Evolutionary conservation across 2,888 invertebrate species (phyloP), one percentile per base, ranked within the genome.

Genomic region (Linhomoeus sp.): DNA sequence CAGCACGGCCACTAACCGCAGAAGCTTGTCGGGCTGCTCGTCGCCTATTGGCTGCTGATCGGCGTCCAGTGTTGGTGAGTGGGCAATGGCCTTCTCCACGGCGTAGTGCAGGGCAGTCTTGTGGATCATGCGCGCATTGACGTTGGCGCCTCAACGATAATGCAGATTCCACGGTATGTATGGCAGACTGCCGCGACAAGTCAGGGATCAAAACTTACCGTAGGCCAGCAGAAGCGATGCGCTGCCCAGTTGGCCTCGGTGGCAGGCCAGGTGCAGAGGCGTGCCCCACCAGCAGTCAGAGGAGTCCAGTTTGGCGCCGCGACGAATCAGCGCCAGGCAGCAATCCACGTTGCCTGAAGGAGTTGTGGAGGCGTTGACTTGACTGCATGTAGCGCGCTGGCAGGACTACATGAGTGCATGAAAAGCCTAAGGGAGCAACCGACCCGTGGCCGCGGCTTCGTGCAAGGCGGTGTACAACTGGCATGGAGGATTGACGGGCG

Each of bases 201-300:
- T n/a, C n/a, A n/a, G n/a, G n/a, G n/a, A n/a, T n/a, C n/a, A n/a
- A n/a, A n/a, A n/a, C n/a, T n/a, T n/a, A n/a, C n/a, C n/a, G n/a
- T n/a, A n/a, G n/a, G n/a, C 43, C 29, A 46, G 22, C 2, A 46
- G 43, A 17, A 26, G 35, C 5, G 19, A 19, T 9, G 43, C 47
- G 14, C 35, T 24, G 17, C 37, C 43, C 3, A 44, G 35, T 20
- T 46, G 43, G 35, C 47, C 47, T 20, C 43, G 25, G 17, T 20
- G 17, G 7, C 19, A 29, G 38, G 47, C 47, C 9, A 42, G 20
- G 26, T 47, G 47, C 43, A 47, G 29, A 15, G 47, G 47, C 12
- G 47, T 47, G 20, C 47, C 47, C 22, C 33, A 45, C 29, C 33
- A 47, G 29, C 47, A 47, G 33, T 47, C 47, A 15, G 37, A 37